Evolutionary conservation across 1,140 invertebrate genomes (phyloP).

Genomic region (Drosophila ogumai): DNA sequence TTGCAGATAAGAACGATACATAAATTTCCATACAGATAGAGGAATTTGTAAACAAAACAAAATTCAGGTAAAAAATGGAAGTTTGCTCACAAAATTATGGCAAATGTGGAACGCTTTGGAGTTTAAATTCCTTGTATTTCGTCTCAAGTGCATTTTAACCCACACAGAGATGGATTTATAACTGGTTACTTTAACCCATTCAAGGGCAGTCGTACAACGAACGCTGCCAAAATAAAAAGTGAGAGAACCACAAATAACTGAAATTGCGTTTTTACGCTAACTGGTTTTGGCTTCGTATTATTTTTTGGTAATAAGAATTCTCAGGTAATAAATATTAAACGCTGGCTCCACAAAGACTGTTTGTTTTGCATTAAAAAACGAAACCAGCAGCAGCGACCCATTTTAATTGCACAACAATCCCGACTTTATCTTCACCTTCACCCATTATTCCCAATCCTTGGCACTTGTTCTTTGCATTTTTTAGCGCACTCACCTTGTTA

Average conservation of each 20-base stretch:
- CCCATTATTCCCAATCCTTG: slow-evolving; percentile 10
- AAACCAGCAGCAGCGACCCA: background rate
- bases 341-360: slow-evolving; percentile 6
- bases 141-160: slow-evolving; percentile 28
- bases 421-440: slow-evolving; percentile 24
- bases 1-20: slow-evolving; percentile 32
- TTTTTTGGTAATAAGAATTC: slow-evolving; percentile 20
- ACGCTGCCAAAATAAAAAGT: slow-evolving; percentile 29
- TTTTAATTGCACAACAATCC: slow-evolving; percentile 10
- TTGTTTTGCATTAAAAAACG: slow-evolving; percentile 17
- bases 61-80: slow-evolving; percentile 1
- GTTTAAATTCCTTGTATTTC: background rate
- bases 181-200: slow-evolving; percentile 65
- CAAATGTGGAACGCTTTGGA: background rate
- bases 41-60: slow-evolving; percentile 23
- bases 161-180: slow-evolving; percentile 30
- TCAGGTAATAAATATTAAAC: slow-evolving; percentile 25
- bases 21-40: slow-evolving; percentile 27
- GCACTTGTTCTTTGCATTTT: slow-evolving; percentile 24
- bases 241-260: slow-evolving; percentile 11
- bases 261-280: slow-evolving; percentile 43
- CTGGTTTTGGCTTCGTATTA: slow-evolving; percentile 29
- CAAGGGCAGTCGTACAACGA: slow-evolving; percentile 42
- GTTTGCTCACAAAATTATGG: background rate
- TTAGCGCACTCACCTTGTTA: slow-evolving; percentile 62